A percentile compares a stretch with the other conserved stretches of the same genome.
phyloP scores from a whole-genome alignment of 2,797 vertebrate genomes.

The Bovichtus variegatus region DNA sequence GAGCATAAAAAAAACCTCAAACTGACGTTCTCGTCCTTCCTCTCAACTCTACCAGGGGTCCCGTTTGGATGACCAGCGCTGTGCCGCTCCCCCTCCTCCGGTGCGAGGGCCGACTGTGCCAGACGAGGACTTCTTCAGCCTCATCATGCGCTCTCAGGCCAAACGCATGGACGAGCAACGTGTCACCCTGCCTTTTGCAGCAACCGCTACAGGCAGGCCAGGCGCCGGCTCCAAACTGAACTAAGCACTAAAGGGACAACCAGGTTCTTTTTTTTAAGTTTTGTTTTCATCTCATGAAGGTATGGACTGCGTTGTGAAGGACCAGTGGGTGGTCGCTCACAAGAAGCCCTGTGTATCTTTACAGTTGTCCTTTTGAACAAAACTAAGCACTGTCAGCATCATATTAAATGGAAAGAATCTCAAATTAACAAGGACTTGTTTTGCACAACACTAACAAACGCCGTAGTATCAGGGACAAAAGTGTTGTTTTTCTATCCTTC shows the following conservation, averaged over 20 bases:
- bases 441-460: slow-evolving; percentile 33
- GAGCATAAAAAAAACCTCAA: background rate
- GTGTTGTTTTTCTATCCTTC: slow-evolving; percentile 28
- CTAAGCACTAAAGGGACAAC: slow-evolving; percentile 41
- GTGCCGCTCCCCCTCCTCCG: slow-evolving; percentile 89
- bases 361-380: slow-evolving; percentile 38
- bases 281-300: slow-evolving; percentile 8
- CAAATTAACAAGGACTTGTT: slow-evolving; percentile 37
- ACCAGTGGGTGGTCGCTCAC: slow-evolving; percentile 29
- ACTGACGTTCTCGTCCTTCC: background rate
- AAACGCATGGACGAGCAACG: slow-evolving; percentile 98
- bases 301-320: background rate
- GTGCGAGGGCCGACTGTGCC: slow-evolving; percentile 93
- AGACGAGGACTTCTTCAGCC: slow-evolving; percentile 98
- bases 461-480: slow-evolving; percentile 62
- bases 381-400: slow-evolving; percentile 69
- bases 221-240: slow-evolving; percentile 56
- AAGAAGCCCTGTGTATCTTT: slow-evolving; percentile 12
- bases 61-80: slow-evolving; percentile 96
- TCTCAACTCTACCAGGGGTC: slow-evolving; percentile 86
- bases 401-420: slow-evolving; percentile 34
- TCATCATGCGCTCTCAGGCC: slow-evolving; percentile 96
- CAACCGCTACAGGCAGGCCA: slow-evolving; percentile 72
- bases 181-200: slow-evolving; percentile 88
- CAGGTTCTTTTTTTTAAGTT: too few species aligned